A percentile compares a stretch with the other conserved stretches of the same genome.
Evolutionary conservation across 2,113 vertebrate genomes (phyloP).

Genomic region (Odobenus rosmarus): DNA sequence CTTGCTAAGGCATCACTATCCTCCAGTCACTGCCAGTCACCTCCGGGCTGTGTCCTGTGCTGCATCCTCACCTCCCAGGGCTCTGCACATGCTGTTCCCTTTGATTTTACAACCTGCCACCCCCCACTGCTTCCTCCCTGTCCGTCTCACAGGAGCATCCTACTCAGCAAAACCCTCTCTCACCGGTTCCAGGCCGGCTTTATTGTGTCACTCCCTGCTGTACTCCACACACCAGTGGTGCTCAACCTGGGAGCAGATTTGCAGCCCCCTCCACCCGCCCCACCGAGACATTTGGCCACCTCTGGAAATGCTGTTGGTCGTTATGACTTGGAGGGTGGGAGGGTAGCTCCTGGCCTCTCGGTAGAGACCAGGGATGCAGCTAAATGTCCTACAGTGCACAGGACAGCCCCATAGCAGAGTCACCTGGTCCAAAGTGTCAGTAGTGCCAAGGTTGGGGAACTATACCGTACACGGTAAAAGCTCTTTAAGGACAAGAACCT

Average conservation of each 20-base stretch:
- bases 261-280: no score
- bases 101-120: not conserved
- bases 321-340: not conserved
- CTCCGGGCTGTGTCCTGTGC: not conserved
- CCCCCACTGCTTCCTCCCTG: no score
- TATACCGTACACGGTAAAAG: accelerated
- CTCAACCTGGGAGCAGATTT: not conserved
- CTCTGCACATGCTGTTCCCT: not conserved
- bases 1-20: not conserved
- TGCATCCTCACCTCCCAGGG: not conserved
- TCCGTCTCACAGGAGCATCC: not conserved
- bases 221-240: no score
- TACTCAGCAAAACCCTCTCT: not conserved
- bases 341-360: not conserved
- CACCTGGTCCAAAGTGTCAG: not conserved
- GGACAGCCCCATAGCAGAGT: not conserved
- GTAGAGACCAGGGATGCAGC: not conserved
- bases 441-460: not conserved
- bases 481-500: not conserved
- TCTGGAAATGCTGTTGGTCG: not conserved
- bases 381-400: not conserved
- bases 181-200: not conserved
- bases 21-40: not conserved
- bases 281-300: not conserved
- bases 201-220: not conserved